These are phyloP conservation scores for Esox niger DNA, from an alignment of 2,113 vertebrate species.

Conservation along the genomic window DNA sequence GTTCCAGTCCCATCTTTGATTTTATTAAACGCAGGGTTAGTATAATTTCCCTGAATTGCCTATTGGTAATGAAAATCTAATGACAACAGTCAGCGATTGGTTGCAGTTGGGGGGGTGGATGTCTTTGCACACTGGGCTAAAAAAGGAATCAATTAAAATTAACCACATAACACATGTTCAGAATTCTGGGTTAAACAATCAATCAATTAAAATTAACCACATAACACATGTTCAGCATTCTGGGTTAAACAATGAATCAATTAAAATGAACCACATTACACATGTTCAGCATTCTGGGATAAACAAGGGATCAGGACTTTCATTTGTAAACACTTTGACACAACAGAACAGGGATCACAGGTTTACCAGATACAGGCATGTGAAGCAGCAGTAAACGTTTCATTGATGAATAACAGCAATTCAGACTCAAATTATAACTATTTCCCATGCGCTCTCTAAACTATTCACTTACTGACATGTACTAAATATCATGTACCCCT, in stretches of 20 bases:
- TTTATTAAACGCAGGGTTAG: conserved; percentile 20
- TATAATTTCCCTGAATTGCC: conserved; percentile 12
- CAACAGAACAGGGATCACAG: not conserved
- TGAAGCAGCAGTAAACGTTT: not conserved
- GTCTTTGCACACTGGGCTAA: conserved; percentile 7
- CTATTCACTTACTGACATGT: no score
- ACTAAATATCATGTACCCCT: no score
- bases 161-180: no score
- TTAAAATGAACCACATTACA: conserved; percentile 32
- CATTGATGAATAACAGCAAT: no score
- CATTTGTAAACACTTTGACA: not conserved
- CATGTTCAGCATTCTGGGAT: conserved; percentile 22
- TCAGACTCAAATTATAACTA: no score
- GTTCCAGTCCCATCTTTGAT: conserved; percentile 7
- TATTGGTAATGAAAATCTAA: conserved; percentile 18
- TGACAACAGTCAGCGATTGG: conserved; percentile 10
- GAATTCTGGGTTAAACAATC: conserved; percentile 20
- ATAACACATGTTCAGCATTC: no score
- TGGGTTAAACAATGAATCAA: conserved; percentile 31
- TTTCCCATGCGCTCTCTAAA: no score
- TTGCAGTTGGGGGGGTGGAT: not conserved
- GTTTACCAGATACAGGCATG: not conserved
- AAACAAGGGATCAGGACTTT: no score
- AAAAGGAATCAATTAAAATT: conserved; percentile 33
- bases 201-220: conserved; percentile 35